These are phyloP conservation scores for Sinelater perroti DNA, from an alignment of 2,888 invertebrate genomes.

Conservation along the genomic window DNA sequence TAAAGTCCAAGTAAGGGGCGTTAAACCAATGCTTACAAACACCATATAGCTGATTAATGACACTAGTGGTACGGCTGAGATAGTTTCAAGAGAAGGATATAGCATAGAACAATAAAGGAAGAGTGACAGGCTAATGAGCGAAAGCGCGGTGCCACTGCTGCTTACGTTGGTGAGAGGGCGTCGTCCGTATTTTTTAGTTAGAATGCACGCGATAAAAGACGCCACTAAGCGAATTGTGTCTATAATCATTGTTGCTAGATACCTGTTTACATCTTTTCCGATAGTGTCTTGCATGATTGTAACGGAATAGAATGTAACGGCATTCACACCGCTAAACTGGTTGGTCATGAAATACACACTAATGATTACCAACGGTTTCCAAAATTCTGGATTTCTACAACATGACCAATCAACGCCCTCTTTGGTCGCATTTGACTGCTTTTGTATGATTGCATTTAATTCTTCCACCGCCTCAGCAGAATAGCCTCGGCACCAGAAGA, in stretches of 20 bases:
- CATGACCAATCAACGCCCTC: conserved; percentile 37
- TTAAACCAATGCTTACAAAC: conserved; percentile 62
- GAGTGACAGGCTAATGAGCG: conserved; percentile 67
- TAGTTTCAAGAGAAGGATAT: conserved; percentile 35
- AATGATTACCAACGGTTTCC: conserved; percentile 70
- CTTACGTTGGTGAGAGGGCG: conserved; percentile 72
- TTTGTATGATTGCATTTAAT: conserved; percentile 62
- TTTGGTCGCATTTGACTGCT: conserved; percentile 41
- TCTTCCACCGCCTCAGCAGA: conserved; percentile 64
- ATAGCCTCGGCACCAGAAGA: conserved; percentile 69
- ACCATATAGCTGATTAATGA: conserved; percentile 62
- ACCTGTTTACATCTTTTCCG: conserved; percentile 70
- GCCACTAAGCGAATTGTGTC: conserved; percentile 70
- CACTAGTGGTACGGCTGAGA: conserved; percentile 55
- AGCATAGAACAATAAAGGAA: conserved; percentile 56
- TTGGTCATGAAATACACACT: conserved; percentile 72
- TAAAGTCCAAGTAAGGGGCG: conserved; percentile 66
- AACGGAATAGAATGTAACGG: conserved; percentile 76
- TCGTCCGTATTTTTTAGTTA: conserved; percentile 70
- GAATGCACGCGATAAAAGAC: conserved; percentile 70
- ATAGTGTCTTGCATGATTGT: conserved; percentile 68
- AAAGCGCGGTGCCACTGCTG: conserved; percentile 68
- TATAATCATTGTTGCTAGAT: conserved; percentile 71
- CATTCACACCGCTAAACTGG: conserved; percentile 77
- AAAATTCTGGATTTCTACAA: conserved; percentile 63